A percentile compares a stretch with the other conserved stretches of the same genome.
These are phyloP conservation scores for Aricia agestis DNA, from an alignment of 1,140 invertebrate genomes.

Conservation along the genomic window DNA sequence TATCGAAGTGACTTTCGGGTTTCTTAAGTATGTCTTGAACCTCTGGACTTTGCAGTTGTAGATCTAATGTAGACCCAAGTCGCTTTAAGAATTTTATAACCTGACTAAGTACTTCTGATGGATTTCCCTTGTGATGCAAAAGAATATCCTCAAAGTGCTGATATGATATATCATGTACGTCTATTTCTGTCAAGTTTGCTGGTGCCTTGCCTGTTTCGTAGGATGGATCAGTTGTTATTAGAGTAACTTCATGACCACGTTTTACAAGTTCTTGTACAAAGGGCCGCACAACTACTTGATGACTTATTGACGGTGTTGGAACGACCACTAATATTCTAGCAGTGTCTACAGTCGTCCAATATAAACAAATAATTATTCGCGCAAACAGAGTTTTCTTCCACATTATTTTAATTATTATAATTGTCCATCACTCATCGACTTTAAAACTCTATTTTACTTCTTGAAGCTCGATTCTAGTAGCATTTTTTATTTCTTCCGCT, in stretches of 20 bases:
- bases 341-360: background rate
- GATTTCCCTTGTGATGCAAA: conserved; percentile 21
- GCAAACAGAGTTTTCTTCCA: background rate
- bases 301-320: conserved; percentile 33
- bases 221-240: conserved; percentile 30
- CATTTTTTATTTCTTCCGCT: background rate
- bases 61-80: conserved; percentile 27
- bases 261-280: conserved; percentile 28
- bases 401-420: background rate
- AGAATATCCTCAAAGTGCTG: conserved; percentile 26
- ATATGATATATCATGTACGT: conserved; percentile 42
- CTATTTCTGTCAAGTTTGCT: conserved; percentile 45
- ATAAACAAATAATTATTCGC: background rate
- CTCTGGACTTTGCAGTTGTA: conserved; percentile 37
- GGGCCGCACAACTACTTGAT: conserved; percentile 32
- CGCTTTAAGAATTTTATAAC: conserved; percentile 16
- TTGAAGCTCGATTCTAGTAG: background rate
- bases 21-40: conserved; percentile 45
- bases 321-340: conserved; percentile 42
- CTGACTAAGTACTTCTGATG: conserved; percentile 11
- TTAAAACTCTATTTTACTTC: too few relatives aligned
- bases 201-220: conserved; percentile 26
- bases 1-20: conserved; percentile 45
- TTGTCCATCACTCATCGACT: too few relatives aligned
- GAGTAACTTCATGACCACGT: conserved; percentile 31